Evolutionary conservation across 1,140 invertebrate genomes (phyloP), one percentile per base, ranked within the genome.

Genomic region (Idris sp.): DNA sequence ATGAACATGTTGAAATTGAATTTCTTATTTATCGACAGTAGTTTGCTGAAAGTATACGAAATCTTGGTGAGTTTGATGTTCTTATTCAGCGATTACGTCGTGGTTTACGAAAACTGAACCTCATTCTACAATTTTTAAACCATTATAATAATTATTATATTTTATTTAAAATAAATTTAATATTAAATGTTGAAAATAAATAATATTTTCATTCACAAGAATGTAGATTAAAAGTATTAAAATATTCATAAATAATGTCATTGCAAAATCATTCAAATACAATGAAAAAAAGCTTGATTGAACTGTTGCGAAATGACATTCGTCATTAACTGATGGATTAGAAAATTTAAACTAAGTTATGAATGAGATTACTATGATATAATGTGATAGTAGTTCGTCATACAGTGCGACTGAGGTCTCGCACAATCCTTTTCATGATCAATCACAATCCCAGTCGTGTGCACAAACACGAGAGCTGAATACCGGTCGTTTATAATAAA

Each of bases 401-500:
- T 16, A 14, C 35, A 49, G 28, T 28, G 35, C 64, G 35, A 38
- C 25, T 26, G 41, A 33, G 31, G 18, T 44, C 28, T 33, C 58
- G 73, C 28, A 49, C 53, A 77, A 74, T 77, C 51, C 25, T 26
- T 30, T 53, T 51, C 49, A 25, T 31, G 18, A 30, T 79, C 54
- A 46, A 67, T 38, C 48, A 46, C 44, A 10, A 51, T 59, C 44
- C 38, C 51, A 56, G 56, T 61, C 68, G 48, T 40, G 46, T 67
- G 62, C 25, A 72, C 30, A 28, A 38, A 54, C 51, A 33, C 26
- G n/a, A n/a, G 13, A 35, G 25, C 26, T 28, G 36, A 30, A 25
- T 26, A 44, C 35, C 22, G 26, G 7, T 41, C 31, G 36, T 43
- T 56, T 56, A 25, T 43, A 22, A 43, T 56, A 56, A 41, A 41